Base-by-base conservation (phyloP, 2,797 vertebrate species). In the Hyperoplus lanceolatus region DNA sequence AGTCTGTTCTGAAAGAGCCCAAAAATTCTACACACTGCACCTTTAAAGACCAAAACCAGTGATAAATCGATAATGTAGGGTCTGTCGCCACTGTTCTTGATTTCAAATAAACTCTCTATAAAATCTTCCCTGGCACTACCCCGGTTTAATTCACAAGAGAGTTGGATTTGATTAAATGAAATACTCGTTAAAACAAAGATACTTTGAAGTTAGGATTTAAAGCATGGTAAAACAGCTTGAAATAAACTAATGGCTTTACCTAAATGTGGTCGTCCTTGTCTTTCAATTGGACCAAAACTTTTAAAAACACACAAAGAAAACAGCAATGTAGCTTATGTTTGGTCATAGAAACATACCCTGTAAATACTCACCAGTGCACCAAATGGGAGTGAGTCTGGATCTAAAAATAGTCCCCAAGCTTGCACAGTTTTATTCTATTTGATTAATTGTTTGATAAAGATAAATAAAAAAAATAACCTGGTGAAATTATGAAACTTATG, bases 101-200 rank as follows among this genome's bases (percentile, higher is more conserved):
- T 71, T 57, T 57, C 29, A 71, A 39, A 64, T 70, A 51, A 50
- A 49, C 50, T 45, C 70, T 45, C 29, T 16, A 13, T 51, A 42
- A 46, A 18, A 39, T 58, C 16, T 10, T 14, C 45, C 15, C 16
- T 42, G 46, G 16, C 39, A 39, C 8, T 11, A 21, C 6, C 15
- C 39, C 42, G 12, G 8, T 57, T 74, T 50, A n/a, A 63, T 59
- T 62, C 58, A 39, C 53, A 6, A 48, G 59, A 48, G 64, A 45
- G 51, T 36, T 53, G 11, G 64, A 80, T 73, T 75, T 13, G 49
- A 80, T 80, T 57, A 45, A 66, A 54, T 12, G 10, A 56, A 51
- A 50, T 12, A 8, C 0, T 50, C 4, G 8, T 29, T 21, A 56
- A 56, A 56, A 51, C 48, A 8, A 4, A 43, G 50, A 62, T 21